These are phyloP conservation scores for Drosophila macrothrix DNA, from an alignment of 2,888 invertebrate genomes.

Conservation along the genomic window DNA sequence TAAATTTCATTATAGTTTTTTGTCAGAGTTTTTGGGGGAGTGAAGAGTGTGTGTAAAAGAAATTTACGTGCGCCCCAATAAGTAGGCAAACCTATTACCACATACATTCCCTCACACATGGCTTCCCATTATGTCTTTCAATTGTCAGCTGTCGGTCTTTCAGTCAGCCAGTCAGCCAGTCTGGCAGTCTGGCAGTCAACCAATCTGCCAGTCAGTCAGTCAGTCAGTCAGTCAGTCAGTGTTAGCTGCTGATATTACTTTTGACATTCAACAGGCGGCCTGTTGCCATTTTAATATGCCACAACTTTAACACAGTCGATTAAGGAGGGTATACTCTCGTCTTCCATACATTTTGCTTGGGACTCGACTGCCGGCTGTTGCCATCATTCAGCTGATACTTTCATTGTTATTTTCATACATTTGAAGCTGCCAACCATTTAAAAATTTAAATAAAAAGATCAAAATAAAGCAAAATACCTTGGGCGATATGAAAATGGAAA, in stretches of 20 bases:
- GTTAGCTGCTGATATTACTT: slow-evolving; percentile 21
- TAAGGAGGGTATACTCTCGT: background rate
- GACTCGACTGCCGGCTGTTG: background rate
- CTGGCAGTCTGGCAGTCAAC: background rate
- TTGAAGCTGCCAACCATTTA: background rate
- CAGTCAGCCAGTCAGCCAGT: slow-evolving; percentile 8
- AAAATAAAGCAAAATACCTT: background rate
- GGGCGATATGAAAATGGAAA: background rate
- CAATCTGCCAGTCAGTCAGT: too few relatives aligned
- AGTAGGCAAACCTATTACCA: slow-evolving; percentile 32
- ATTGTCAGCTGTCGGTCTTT: slow-evolving; percentile 37
- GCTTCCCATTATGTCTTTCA: slow-evolving; percentile 45
- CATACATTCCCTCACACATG: slow-evolving; percentile 17
- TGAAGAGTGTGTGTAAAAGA: background rate
- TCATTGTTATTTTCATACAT: background rate
- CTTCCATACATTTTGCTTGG: background rate
- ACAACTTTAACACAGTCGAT: background rate
- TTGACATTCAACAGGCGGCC: slow-evolving; percentile 71
- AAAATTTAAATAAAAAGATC: background rate
- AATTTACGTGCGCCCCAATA: slow-evolving; percentile 16
- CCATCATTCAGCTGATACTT: background rate
- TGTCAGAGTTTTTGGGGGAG: background rate
- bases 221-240: slow-evolving; percentile 32
- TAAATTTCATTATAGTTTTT: slow-evolving; percentile 38
- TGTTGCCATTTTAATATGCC: slow-evolving; percentile 31